Conservation (phyloP, 2,113 vertebrate genomes). For the Festucalex cinctus region DNA sequence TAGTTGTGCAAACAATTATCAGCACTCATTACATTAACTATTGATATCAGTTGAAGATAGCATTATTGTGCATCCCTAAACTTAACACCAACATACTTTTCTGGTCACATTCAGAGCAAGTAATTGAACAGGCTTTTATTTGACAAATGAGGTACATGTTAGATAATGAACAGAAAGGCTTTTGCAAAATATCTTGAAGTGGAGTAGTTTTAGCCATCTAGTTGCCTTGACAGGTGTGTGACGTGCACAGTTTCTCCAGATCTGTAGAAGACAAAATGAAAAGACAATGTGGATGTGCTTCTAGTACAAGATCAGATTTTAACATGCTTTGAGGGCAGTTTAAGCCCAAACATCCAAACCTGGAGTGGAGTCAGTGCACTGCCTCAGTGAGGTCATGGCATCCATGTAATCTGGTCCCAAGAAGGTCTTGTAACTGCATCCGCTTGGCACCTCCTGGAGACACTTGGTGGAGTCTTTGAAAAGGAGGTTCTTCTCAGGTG, state of each 20-base stretch:
- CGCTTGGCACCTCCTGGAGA: conserved; percentile 53
- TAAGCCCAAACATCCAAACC: conserved; percentile 52
- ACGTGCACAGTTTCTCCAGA: conserved; percentile 76
- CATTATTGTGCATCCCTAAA: too few relatives aligned
- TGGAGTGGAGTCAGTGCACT: conserved; percentile 45
- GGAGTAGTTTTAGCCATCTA: conserved; percentile 12
- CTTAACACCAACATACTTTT: neutral
- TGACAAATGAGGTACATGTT: too few relatives aligned
- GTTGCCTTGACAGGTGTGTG: conserved; percentile 64
- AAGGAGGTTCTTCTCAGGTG: conserved; percentile 64
- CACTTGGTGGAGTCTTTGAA: conserved; percentile 78
- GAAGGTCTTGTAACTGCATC: conserved; percentile 38
- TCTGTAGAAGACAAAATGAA: conserved; percentile 48
- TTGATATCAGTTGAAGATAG: too few relatives aligned
- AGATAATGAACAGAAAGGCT: too few relatives aligned
- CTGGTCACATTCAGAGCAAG: neutral
- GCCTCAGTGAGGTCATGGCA: conserved; percentile 48
- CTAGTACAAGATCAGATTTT: neutral
- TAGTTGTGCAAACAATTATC: too few relatives aligned
- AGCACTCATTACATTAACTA: too few relatives aligned
- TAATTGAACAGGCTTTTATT: conserved; percentile 48
- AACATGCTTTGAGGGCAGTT: neutral
- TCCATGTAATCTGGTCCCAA: conserved; percentile 51
- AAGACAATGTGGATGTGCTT: neutral
- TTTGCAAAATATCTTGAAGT: too few relatives aligned